These are phyloP conservation scores for Oithona nana DNA, from an alignment of 2,888 invertebrate genomes.

Conservation along the genomic window DNA sequence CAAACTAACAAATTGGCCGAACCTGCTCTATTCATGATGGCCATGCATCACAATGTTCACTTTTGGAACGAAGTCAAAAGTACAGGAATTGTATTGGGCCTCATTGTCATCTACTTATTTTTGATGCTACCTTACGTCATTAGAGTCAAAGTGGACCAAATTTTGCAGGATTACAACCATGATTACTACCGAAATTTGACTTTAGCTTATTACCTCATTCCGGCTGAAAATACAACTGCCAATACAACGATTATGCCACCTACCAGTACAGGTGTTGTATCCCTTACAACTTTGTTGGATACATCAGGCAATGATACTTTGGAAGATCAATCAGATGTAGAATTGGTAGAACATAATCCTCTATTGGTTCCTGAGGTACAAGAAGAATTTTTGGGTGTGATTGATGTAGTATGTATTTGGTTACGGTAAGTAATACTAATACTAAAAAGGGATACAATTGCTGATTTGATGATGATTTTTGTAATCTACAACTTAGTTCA, in stretches of 20 bases:
- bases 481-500: too few species aligned
- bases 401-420: constrained; percentile 6
- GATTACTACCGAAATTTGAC: constrained; percentile 2
- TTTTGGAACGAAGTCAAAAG: constrained; percentile 9
- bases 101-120: not conserved
- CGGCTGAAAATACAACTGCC: not conserved
- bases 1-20: not conserved
- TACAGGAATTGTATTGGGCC: not conserved
- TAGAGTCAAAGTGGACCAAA: constrained; percentile 2
- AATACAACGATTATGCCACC: not conserved
- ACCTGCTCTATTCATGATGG: constrained; percentile 4
- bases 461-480: too few species aligned
- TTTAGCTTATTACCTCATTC: not conserved
- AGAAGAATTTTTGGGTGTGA: not conserved
- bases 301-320: not conserved
- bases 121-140: constrained; percentile 4
- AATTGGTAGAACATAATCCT: too few species aligned
- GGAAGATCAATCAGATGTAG: not conserved
- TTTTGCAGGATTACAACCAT: not conserved
- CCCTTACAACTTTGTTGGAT: not conserved
- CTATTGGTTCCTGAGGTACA: constrained; percentile 2
- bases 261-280: not conserved
- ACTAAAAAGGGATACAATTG: too few species aligned
- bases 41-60: not conserved
- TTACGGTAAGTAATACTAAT: too few species aligned